Percentiles rank a stretch among this genome's conserved stretches.
Conservation (phyloP, 2,797 vertebrate genomes). For the Hylomyscus alleni region DNA sequence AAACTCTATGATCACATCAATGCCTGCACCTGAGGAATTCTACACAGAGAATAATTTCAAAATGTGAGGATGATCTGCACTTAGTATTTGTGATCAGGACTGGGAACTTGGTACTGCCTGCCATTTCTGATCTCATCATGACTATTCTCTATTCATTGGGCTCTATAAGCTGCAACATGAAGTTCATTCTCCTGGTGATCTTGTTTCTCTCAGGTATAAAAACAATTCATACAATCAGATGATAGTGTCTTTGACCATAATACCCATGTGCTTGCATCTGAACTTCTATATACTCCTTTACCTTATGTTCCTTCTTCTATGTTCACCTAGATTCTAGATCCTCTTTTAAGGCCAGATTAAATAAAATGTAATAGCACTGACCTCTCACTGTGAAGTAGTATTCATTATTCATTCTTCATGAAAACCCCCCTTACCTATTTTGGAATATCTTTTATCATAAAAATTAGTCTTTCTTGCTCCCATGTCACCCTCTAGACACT, state of each 20-base stretch:
- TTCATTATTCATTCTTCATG: background rate
- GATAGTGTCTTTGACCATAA: too few relatives aligned
- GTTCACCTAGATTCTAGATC: background rate
- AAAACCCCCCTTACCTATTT: background rate
- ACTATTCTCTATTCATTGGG: background rate
- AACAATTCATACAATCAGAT: background rate
- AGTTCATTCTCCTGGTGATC: background rate
- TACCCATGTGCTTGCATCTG: background rate
- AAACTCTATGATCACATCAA: background rate
- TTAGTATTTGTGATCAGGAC: background rate
- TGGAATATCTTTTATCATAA: background rate
- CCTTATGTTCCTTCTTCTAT: too few relatives aligned
- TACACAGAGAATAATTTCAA: background rate
- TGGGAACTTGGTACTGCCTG: background rate
- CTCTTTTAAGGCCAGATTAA: background rate
- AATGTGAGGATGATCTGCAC: rapidly evolving
- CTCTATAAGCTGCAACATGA: background rate
- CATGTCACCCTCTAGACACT: background rate
- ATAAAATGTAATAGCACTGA: too few relatives aligned
- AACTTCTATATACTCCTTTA: background rate
- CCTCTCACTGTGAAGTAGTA: background rate
- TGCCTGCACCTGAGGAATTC: background rate
- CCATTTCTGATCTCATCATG: background rate
- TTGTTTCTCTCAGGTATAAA: background rate
- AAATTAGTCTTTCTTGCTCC: background rate